These are phyloP conservation scores for Hypsibius dujardini DNA, from an alignment of 1,140 invertebrate genomes.

Conservation along the genomic window DNA sequence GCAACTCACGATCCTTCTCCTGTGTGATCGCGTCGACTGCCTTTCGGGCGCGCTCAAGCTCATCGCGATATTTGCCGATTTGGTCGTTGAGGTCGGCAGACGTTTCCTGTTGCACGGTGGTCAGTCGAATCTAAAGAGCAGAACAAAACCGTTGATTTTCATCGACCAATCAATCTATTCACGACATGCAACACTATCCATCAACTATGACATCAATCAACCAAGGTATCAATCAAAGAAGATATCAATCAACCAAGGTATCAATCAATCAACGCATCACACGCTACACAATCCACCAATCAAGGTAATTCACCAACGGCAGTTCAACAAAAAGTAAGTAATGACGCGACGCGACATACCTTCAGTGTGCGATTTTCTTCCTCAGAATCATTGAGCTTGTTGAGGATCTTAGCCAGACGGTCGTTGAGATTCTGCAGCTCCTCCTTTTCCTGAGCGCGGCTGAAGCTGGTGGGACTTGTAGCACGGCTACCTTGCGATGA, in stretches of 20 bases:
- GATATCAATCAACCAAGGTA: no score
- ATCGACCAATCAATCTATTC: neutral
- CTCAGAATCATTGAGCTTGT: neutral
- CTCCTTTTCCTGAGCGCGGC: conserved; percentile 3
- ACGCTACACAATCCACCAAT: no score
- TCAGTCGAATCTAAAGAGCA: conserved; percentile 3
- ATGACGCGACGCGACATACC: neutral
- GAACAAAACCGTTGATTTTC: no score
- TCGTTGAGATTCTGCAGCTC: conserved; percentile 1
- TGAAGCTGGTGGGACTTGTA: neutral
- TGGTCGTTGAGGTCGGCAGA: neutral
- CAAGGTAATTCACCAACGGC: no score
- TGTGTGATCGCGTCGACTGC: neutral
- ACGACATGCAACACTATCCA: no score
- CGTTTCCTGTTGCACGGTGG: neutral
- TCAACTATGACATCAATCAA: no score
- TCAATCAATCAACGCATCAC: no score
- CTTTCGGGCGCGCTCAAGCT: neutral
- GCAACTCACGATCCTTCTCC: neutral
- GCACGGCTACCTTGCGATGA: neutral
- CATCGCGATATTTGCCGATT: neutral
- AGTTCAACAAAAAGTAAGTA: no score
- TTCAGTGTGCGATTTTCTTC: neutral
- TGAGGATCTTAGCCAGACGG: neutral
- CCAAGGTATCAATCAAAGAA: no score